Conservation (phyloP, 2,113 vertebrate genomes). For the Pyxicephalus adspersus region DNA sequence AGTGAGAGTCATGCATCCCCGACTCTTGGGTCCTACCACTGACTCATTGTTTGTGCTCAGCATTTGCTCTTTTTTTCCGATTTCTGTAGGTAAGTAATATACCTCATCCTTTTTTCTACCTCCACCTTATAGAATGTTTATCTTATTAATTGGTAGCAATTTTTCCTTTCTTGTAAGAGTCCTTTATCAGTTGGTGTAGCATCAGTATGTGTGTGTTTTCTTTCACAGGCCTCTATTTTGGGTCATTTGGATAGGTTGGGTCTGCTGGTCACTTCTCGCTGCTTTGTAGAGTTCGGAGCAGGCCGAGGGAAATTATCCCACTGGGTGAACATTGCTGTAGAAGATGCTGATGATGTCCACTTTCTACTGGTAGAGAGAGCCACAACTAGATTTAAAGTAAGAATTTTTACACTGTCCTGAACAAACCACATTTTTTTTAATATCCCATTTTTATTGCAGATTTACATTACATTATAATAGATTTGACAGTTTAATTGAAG, state of each 20-base stretch:
- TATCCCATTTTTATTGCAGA: neutral
- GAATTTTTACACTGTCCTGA: neutral
- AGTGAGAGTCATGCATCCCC: too few species aligned
- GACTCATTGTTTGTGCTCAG: too few species aligned
- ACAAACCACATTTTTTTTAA: neutral
- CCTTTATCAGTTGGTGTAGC: neutral
- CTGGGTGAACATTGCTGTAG: constrained; percentile 89
- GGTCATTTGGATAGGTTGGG: constrained; percentile 88
- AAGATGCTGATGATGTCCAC: constrained; percentile 74
- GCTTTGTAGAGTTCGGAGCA: constrained; percentile 95
- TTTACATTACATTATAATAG: constrained; percentile 38
- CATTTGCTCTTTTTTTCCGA: too few species aligned
- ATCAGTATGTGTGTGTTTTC: constrained; percentile 40
- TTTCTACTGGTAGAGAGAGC: constrained; percentile 92
- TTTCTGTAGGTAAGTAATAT: too few species aligned
- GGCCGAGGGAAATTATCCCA: constrained; percentile 94
- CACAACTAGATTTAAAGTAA: constrained; percentile 92
- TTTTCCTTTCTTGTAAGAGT: too few species aligned
- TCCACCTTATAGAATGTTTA: too few species aligned
- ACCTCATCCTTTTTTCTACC: too few species aligned
- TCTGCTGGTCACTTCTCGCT: constrained; percentile 82
- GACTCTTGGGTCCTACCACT: too few species aligned
- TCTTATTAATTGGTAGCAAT: too few species aligned
- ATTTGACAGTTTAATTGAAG: neutral
- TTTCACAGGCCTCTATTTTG: constrained; percentile 87